Percentiles rank a stretch among this genome's conserved stretches.
Conservation (phyloP, 2,888 invertebrate species). For the Liopterus haemorrhoidalis region DNA sequence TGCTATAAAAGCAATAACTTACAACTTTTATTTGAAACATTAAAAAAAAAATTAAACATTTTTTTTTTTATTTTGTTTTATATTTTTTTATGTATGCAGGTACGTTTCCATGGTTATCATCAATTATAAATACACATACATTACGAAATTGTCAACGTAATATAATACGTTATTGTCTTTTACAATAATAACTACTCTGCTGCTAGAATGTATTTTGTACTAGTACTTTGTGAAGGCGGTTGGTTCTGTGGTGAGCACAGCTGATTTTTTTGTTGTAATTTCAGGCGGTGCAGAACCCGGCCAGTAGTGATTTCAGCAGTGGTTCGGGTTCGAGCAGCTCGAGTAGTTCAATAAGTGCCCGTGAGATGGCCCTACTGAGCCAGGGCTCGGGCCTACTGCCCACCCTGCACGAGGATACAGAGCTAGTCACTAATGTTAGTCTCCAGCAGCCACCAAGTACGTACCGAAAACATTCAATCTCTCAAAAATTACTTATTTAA, state of each 20-base stretch:
- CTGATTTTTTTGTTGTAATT: conserved; percentile 7
- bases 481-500: conserved; percentile 8
- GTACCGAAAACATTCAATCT: not conserved
- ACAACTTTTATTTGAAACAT: too few relatives aligned
- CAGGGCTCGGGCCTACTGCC: conserved; percentile 54
- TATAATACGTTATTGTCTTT: too few relatives aligned
- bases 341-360: conserved; percentile 41
- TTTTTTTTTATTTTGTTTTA: conserved; percentile 2
- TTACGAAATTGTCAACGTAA: not conserved
- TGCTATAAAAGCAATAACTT: too few relatives aligned
- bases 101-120: too few relatives aligned
- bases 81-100: conserved; percentile 15
- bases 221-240: too few relatives aligned
- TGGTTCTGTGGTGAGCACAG: too few relatives aligned
- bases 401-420: conserved; percentile 81
- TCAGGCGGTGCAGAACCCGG: conserved; percentile 24
- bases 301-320: conserved; percentile 38
- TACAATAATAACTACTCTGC: too few relatives aligned
- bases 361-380: conserved; percentile 41
- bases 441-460: conserved; percentile 41
- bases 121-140: too few relatives aligned
- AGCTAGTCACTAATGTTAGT: conserved; percentile 49
- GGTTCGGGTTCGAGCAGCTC: conserved; percentile 41
- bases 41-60: too few relatives aligned
- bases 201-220: too few relatives aligned